Conservation (phyloP, 2,113 vertebrate genomes). For the Copsychus sechellarum region DNA sequence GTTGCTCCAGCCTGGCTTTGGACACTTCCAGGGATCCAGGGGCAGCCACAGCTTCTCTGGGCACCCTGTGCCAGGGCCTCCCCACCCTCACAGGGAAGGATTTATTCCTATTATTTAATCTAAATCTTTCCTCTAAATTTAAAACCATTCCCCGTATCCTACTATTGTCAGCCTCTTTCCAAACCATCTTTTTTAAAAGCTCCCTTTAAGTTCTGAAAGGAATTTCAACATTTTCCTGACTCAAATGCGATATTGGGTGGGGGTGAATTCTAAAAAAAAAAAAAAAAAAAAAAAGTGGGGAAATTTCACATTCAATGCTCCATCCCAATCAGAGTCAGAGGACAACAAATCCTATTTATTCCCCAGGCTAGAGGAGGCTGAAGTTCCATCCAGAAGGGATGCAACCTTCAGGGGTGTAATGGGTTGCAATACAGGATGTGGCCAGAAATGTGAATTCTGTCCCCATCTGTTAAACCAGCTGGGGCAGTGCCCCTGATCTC, state of each 20-base stretch:
- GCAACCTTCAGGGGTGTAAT: neutral
- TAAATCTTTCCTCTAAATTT: neutral
- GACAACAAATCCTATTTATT: neutral
- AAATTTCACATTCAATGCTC: neutral
- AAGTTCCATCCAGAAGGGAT: neutral
- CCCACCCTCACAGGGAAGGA: neutral
- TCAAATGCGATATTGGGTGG: neutral
- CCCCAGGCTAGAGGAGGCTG: neutral
- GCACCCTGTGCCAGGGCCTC: fast-evolving
- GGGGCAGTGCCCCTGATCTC: no score
- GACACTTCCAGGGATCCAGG: neutral
- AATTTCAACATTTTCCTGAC: neutral
- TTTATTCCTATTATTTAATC: neutral
- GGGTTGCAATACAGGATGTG: no score
- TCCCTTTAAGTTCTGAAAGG: neutral
- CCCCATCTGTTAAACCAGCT: no score
- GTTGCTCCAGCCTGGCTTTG: neutral
- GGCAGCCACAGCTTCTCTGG: neutral
- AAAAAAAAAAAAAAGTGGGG: fast-evolving
- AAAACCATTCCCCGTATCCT: neutral
- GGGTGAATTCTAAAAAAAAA: neutral
- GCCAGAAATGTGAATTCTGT: no score
- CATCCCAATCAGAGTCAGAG: neutral
- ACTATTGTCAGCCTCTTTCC: neutral
- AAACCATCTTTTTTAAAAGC: neutral